Conservation (phyloP, 2,888 invertebrate species). For the Drosophila multiciliata region DNA sequence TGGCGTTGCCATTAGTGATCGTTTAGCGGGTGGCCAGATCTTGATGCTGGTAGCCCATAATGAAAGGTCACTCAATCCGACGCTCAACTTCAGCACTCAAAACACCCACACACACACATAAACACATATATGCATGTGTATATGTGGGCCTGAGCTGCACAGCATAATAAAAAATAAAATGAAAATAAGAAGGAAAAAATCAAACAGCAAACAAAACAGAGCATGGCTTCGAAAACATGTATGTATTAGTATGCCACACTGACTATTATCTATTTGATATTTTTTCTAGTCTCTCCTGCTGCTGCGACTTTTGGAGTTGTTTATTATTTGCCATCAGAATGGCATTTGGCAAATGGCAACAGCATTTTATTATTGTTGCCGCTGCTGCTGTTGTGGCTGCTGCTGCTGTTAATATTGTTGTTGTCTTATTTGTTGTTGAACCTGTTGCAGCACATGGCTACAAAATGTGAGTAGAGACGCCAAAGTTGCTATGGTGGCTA, state of each 20-base stretch:
- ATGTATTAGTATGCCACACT: conserved; percentile 6
- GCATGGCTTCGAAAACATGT: conserved; percentile 29
- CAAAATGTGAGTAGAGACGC: conserved; percentile 39
- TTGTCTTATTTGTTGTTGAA: conserved; percentile 42
- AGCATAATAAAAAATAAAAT: conserved; percentile 6
- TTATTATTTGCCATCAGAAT: conserved; percentile 36
- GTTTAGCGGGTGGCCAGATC: conserved; percentile 46
- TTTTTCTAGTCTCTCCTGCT: conserved; percentile 34
- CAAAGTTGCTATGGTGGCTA: conserved; percentile 6
- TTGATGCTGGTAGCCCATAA: conserved; percentile 31
- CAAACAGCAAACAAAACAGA: conserved; percentile 16
- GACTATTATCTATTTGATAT: conserved; percentile 27
- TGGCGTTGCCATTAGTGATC: conserved; percentile 38
- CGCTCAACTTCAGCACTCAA: conserved; percentile 46
- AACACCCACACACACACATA: conserved; percentile 8
- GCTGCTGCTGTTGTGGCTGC: conserved; percentile 22
- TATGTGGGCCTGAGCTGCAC: conserved; percentile 28
- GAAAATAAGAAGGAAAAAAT: background rate
- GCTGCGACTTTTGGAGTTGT: conserved; percentile 27
- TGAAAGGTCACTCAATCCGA: conserved; percentile 49
- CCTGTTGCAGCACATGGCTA: conserved; percentile 71
- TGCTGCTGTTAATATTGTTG: conserved; percentile 13
- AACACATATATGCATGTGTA: background rate
- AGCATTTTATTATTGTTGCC: conserved; percentile 57
- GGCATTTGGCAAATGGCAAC: conserved; percentile 77